Evolutionary conservation across 1,140 invertebrate genomes (phyloP).

Genomic region (Drosophila erecta): DNA sequence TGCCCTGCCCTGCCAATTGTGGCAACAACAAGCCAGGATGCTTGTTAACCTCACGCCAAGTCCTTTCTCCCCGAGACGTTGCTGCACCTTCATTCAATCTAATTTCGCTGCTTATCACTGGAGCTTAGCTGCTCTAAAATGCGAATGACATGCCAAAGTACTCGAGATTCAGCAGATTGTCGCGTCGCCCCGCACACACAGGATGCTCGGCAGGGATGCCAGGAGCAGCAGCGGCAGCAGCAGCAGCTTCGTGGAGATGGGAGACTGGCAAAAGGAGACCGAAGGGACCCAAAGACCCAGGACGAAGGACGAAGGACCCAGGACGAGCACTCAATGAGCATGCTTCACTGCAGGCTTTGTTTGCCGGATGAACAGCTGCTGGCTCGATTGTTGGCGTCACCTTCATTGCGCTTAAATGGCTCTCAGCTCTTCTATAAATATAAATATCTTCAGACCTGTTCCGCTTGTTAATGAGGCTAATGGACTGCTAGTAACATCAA

Average conservation of each 20-base stretch:
- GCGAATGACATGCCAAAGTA: conserved; percentile 83
- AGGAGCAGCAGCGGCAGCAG: conserved; percentile 5
- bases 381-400: conserved; percentile 49
- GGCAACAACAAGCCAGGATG: conserved; percentile 67
- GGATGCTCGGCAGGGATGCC: conserved; percentile 18
- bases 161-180: conserved; percentile 76
- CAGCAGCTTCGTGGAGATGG: neutral
- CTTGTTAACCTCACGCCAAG: conserved; percentile 43
- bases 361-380: conserved; percentile 62
- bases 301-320: conserved; percentile 1
- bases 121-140: conserved; percentile 80
- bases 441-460: neutral
- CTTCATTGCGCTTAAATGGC: conserved; percentile 13
- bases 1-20: conserved; percentile 45
- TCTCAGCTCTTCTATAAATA: conserved; percentile 9
- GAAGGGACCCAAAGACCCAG: neutral
- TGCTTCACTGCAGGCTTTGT: conserved; percentile 71
- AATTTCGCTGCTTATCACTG: conserved; percentile 80
- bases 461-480: neutral
- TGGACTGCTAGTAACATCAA: neutral
- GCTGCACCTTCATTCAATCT: conserved; percentile 79
- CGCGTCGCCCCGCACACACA: conserved; percentile 25
- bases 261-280: neutral
- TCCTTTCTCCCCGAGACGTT: conserved; percentile 3
- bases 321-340: conserved; percentile 37